These are phyloP conservation scores for Pluvialis apricaria DNA, from an alignment of 2,113 vertebrate genomes.

Conservation along the genomic window DNA sequence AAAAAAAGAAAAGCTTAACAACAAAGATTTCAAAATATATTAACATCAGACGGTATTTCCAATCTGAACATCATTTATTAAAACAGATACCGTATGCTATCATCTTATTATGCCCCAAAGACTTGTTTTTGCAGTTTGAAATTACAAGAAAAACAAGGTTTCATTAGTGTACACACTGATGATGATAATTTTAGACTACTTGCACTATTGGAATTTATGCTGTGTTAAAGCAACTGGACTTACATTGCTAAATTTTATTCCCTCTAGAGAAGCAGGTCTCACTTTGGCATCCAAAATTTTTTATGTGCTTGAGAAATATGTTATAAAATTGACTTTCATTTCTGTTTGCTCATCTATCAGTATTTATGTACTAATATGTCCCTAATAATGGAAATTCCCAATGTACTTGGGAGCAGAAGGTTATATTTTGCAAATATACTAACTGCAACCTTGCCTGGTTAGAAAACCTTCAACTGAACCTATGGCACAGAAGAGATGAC, in stretches of 20 bases:
- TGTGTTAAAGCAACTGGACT: conserved; percentile 29
- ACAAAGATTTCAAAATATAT: not conserved
- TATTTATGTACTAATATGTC: not conserved
- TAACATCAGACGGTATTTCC: not conserved
- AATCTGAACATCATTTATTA: conserved; percentile 33
- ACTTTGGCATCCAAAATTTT: conserved; percentile 2
- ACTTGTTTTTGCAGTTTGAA: conserved; percentile 70
- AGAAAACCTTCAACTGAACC: not conserved
- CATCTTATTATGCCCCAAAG: conserved; percentile 71
- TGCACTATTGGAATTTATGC: conserved; percentile 23
- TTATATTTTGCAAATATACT: not conserved
- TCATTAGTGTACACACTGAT: conserved; percentile 58
- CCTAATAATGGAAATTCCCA: not conserved
- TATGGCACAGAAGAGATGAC: not conserved
- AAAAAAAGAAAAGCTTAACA: conserved; percentile 1
- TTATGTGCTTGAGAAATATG: not conserved
- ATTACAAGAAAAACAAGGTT: conserved; percentile 73
- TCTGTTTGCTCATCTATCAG: not conserved
- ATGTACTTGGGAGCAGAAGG: not conserved
- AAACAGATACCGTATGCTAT: conserved; percentile 43
- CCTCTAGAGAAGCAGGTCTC: not conserved
- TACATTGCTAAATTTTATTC: conserved; percentile 18
- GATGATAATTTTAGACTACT: conserved; percentile 64
- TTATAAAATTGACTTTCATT: not conserved
- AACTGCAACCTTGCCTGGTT: not conserved